A percentile compares a stretch with the other conserved stretches of the same genome.
Conservation (phyloP, 2,113 vertebrate genomes). For the Bothrops jararaca region DNA sequence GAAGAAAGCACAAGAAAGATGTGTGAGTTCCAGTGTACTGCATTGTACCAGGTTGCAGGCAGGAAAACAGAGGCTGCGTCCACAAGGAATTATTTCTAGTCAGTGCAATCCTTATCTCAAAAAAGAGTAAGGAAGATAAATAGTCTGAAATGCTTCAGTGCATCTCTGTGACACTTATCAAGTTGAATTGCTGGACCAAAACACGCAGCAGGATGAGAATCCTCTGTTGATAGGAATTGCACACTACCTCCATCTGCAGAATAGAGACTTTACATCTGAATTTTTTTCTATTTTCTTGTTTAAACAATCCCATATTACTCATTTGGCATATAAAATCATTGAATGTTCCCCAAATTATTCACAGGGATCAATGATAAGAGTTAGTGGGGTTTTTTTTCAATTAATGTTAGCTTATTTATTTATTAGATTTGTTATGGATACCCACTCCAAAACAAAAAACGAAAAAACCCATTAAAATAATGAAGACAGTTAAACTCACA, state of each 20-base stretch:
- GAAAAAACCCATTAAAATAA: not conserved
- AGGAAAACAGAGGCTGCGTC: not conserved
- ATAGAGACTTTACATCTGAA: not conserved
- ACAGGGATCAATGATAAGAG: not conserved
- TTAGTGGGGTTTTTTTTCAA: not conserved
- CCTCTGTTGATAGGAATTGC: not conserved
- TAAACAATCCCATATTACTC: not conserved
- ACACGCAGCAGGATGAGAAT: not conserved
- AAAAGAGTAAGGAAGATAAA: slow-evolving; percentile 1
- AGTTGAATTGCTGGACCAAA: not conserved
- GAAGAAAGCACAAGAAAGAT: not conserved
- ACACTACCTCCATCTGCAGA: not conserved
- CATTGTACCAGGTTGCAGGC: not conserved
- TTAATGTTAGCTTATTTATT: not conserved
- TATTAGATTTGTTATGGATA: not conserved
- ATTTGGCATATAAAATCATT: not conserved
- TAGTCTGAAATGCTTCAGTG: not conserved
- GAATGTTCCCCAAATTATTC: not conserved
- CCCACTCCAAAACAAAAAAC: not conserved
- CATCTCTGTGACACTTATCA: not conserved
- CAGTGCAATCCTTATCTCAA: not conserved
- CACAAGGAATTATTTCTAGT: not conserved
- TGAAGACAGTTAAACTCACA: not conserved
- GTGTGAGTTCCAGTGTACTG: not conserved
- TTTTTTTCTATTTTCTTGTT: not conserved